Evolutionary conservation across 2,113 vertebrate genomes (phyloP), one percentile per base, ranked within the genome.

Genomic region (Sus scrofa): DNA sequence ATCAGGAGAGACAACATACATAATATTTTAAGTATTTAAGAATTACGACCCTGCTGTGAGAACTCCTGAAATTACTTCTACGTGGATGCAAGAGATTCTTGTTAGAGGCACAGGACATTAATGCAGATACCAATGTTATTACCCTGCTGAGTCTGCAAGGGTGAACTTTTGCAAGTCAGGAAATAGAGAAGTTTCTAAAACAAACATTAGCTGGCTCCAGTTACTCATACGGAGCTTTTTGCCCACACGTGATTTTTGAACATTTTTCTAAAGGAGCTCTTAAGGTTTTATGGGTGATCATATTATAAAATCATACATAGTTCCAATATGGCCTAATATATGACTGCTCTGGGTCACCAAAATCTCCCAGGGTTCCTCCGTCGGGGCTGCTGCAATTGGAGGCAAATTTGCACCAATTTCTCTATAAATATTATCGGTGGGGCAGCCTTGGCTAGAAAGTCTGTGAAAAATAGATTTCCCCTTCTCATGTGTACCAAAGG

Each of bases 11-110:
- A 94, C 93, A 96, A 88, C 93, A 87, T 86, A 50, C 93, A 93
- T 95, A 96, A 94, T 94, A 95, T 97, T 96, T 98, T 93, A 97
- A 98, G 93, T 97, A 95, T 96, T 97, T 97, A 96, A 97, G 93
- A 98, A 96, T 98, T 93, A 96, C 7, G 56, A 62, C 65, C 96
- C 88, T 93, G 95, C 89, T 94, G 86, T 93, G 94, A 95, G 89
- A 74, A 94, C 93, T 60, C 62, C 91, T 91, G 86, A 94, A 96
- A 96, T 95, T 18, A 91, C 91, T 95, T 95, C 75, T 92, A 75
- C 1, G 4, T 94, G 96, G 58, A 58, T 32, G 34, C 67, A 27
- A 84, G 67, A 95, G 77, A 91, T 34, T 92, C 91, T 75, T 34
- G 89, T 83, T 95, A 84, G 50, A 73, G 94, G 91, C 91, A 24